A percentile compares a stretch with the other conserved stretches of the same genome.
phyloP scores from a whole-genome alignment of 2,113 vertebrate species.

The Caranx melampygus region DNA sequence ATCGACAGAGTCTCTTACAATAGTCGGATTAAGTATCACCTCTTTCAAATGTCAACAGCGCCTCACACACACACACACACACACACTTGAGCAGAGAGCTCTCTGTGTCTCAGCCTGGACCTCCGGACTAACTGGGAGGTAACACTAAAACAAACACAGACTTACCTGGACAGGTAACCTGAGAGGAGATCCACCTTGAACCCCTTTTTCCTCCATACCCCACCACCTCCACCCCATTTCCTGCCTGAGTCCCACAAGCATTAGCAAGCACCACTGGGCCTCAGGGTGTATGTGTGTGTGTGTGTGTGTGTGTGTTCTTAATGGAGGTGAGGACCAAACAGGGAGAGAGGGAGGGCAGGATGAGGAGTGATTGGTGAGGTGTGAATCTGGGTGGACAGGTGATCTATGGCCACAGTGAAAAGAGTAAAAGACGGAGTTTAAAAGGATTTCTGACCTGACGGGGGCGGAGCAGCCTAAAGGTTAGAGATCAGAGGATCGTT shows the following conservation, averaged over 20 bases:
- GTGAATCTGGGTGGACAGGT: constrained; percentile 74
- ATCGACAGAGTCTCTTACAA: constrained; percentile 49
- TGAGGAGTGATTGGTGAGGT: constrained; percentile 80
- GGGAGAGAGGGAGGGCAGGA: constrained; percentile 30
- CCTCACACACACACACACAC: constrained; percentile 32
- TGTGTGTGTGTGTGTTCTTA: constrained; percentile 55
- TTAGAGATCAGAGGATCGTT: constrained; percentile 42
- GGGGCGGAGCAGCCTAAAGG: constrained; percentile 47
- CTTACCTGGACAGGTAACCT: constrained; percentile 85
- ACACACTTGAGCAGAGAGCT: constrained; percentile 44
- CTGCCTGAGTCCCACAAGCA: constrained; percentile 68
- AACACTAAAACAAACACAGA: constrained; percentile 86
- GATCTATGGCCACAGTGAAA: constrained; percentile 57
- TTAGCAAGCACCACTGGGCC: constrained; percentile 38
- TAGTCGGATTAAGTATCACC: constrained; percentile 73
- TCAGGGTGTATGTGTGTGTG: constrained; percentile 50
- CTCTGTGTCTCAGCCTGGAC: constrained; percentile 73
- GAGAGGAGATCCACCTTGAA: constrained; percentile 72
- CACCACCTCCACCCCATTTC: constrained; percentile 58
- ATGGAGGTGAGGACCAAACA: constrained; percentile 62
- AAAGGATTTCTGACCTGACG: constrained; percentile 46
- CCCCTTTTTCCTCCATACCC: constrained; percentile 18
- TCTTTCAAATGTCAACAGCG: constrained; percentile 70
- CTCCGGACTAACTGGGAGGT: constrained; percentile 69
- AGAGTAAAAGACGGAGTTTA: constrained; percentile 37